These are phyloP conservation scores for Noctua janthina DNA, from an alignment of 2,888 invertebrate genomes.

Conservation along the genomic window DNA sequence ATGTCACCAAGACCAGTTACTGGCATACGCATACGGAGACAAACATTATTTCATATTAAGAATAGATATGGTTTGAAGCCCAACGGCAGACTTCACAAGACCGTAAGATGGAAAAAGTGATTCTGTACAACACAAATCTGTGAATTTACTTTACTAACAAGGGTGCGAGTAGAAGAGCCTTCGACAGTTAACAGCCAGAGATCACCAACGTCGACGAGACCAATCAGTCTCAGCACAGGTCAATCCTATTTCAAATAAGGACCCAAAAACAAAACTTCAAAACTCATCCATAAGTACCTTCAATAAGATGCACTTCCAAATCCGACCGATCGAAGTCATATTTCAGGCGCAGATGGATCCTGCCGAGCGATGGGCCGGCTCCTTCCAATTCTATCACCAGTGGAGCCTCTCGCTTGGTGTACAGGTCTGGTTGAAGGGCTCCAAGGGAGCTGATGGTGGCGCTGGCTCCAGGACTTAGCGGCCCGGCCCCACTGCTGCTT, in stretches of 20 bases:
- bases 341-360: constrained; percentile 95
- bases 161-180: neutral
- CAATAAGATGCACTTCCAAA: constrained; percentile 97
- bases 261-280: neutral
- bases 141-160: neutral
- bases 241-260: neutral
- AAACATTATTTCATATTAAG: neutral
- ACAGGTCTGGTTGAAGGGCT: constrained; percentile 96
- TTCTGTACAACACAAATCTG: neutral
- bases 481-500: constrained; percentile 85
- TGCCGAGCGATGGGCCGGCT: constrained; percentile 93
- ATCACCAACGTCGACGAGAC: neutral
- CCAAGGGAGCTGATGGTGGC: constrained; percentile 91
- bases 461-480: constrained; percentile 84
- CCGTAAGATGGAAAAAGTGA: neutral
- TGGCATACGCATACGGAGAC: no score
- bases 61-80: neutral
- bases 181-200: neutral
- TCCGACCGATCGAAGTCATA: constrained; percentile 98
- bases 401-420: constrained; percentile 95
- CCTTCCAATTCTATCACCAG: constrained; percentile 92
- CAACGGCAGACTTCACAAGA: no score
- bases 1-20: no score
- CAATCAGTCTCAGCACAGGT: neutral
- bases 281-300: constrained; percentile 84